phyloP scores from a whole-genome alignment of 1,140 invertebrate genomes.

The Chrysoperla carnea region DNA sequence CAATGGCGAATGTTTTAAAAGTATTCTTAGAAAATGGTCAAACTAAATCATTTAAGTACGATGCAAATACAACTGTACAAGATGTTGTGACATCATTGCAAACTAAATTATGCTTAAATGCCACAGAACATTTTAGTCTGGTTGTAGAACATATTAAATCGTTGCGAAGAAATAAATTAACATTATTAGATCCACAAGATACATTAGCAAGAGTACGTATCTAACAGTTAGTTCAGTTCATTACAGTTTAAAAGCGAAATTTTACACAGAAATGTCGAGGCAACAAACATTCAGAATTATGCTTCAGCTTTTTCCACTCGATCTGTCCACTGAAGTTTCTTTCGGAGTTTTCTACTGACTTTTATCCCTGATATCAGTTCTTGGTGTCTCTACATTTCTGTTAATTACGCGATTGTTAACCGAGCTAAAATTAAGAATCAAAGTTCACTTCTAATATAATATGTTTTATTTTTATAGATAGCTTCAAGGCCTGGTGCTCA shows the following conservation, averaged over 20 bases:
- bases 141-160: slow-evolving; percentile 83
- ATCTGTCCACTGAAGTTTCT: not conserved
- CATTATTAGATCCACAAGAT: slow-evolving; percentile 65
- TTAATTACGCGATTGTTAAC: no score
- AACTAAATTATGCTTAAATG: slow-evolving; percentile 67
- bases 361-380: not conserved
- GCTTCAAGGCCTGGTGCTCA: slow-evolving; percentile 72
- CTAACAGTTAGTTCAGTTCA: not conserved
- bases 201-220: slow-evolving; percentile 59
- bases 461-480: slow-evolving; percentile 39
- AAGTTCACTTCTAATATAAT: not conserved
- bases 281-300: not conserved
- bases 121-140: slow-evolving; percentile 69
- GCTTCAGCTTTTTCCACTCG: not conserved
- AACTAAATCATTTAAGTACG: slow-evolving; percentile 93
- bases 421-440: not conserved
- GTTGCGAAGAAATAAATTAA: slow-evolving; percentile 64
- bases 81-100: slow-evolving; percentile 73
- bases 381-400: not conserved
- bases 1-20: slow-evolving; percentile 85
- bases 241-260: not conserved
- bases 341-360: not conserved
- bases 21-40: slow-evolving; percentile 89
- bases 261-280: not conserved
- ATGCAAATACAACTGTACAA: slow-evolving; percentile 71